phyloP scores from a whole-genome alignment of 2,113 vertebrate species.

The Alethe castanea region DNA sequence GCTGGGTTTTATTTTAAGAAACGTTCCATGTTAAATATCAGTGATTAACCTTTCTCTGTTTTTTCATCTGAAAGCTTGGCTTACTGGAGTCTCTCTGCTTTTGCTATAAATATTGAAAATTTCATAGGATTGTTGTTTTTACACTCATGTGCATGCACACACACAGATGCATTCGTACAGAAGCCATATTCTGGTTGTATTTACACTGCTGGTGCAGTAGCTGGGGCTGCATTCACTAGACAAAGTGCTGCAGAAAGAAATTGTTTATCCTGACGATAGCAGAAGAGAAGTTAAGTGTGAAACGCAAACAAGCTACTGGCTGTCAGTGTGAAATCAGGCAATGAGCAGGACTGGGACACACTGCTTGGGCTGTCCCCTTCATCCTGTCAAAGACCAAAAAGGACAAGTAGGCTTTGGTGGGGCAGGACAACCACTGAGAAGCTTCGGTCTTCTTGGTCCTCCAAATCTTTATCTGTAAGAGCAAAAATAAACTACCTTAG shows the following conservation, averaged over 20 bases:
- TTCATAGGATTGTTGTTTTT: neutral
- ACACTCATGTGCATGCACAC: no score
- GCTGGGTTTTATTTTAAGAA: neutral
- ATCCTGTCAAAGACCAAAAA: neutral
- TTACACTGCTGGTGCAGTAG: neutral
- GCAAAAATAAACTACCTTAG: neutral
- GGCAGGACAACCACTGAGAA: neutral
- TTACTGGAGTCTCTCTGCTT: neutral
- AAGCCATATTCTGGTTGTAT: neutral
- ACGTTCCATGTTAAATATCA: neutral
- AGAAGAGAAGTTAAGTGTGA: neutral
- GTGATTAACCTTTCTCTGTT: neutral
- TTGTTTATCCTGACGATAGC: neutral
- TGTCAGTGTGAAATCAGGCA: neutral
- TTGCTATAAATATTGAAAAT: neutral
- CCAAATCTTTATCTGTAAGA: neutral
- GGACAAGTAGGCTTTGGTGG: neutral
- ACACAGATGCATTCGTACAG: neutral
- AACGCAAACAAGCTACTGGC: neutral
- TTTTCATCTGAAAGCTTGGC: neutral
- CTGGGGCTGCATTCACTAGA: neutral
- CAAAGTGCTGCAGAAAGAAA: neutral
- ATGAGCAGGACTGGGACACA: neutral
- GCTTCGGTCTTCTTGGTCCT: neutral
- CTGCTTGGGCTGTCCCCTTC: neutral